Base-by-base conservation (phyloP, 2,888 invertebrate species). In the Enchytraeus crypticus region DNA sequence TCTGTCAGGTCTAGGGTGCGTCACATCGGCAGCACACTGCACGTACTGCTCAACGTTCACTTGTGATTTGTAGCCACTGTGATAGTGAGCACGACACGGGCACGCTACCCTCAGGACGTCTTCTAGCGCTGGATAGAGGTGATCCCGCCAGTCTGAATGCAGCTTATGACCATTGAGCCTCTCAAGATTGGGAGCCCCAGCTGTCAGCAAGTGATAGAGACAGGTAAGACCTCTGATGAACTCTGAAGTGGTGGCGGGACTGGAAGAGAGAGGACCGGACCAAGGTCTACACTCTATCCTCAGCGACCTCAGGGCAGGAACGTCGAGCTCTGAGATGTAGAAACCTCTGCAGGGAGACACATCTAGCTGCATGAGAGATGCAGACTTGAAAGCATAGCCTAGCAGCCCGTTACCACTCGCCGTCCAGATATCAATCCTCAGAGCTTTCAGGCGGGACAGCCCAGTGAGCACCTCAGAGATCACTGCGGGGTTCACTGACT, bases 371-470 rank as follows among this genome's bases (percentile, higher is more conserved):
- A 70, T 68, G 14, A 77, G 58, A 5, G 72, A 71, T n/a, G 62
- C 60, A n/a, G 75, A 74, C 18, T 63, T 54, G 23, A 77, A 57
- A 5, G 63, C 54, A 67, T 72, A 77, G 18, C 71, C 64, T n/a
- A 69, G 61, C 47, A 76, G 67, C 4, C 73, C 73, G 23, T 65
- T 65, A 8, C 72, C 73, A 55, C 72, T 73, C 14, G 76, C 74
- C n/a, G 74, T 72, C 76, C 76, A 76, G 1, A 76, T 74, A 64
- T 77, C 74, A 29, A 76, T 63, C 67, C 74, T 69, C 26, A 76
- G 68, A 29, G 68, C 66, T 29, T 71, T 62, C 14, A 77, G 66
- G n/a, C 62, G 64, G 0, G 72, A 69, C 27, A 75, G 58, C 1
- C 69, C 64, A 30, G 58, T 57, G 43, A 75, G 64, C 14, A 74